phyloP scores from a whole-genome alignment of 2,113 vertebrate species.

The Dipodomys stephensi region DNA sequence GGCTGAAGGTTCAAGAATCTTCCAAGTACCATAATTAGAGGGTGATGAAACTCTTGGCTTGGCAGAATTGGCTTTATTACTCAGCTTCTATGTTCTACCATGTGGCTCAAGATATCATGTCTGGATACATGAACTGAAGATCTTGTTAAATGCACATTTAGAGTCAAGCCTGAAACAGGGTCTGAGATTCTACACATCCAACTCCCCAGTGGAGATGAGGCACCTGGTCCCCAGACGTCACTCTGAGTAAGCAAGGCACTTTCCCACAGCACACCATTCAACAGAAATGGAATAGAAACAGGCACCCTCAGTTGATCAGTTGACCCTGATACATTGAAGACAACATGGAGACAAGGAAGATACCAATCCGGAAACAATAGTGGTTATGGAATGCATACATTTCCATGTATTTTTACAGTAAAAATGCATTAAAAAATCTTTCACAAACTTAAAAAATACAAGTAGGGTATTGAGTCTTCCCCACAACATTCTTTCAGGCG shows the following conservation, averaged over 20 bases:
- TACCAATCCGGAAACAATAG: constrained; percentile 64
- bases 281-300: neutral
- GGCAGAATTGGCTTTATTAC: neutral
- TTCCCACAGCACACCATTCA: neutral
- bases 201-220: neutral
- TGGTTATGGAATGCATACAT: constrained; percentile 60
- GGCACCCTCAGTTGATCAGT: constrained; percentile 32
- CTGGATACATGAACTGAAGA: neutral
- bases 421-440: constrained; percentile 80
- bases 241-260: neutral
- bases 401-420: constrained; percentile 72
- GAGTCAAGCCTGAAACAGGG: neutral
- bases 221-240: neutral
- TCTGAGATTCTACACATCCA: neutral
- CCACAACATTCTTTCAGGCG: constrained; percentile 36
- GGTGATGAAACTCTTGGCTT: neutral
- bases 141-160: neutral
- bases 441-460: constrained; percentile 78
- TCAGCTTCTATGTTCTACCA: neutral
- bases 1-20: neutral
- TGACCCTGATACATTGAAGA: constrained; percentile 33
- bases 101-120: neutral
- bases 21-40: neutral
- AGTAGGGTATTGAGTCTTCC: constrained; percentile 58
- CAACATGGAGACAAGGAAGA: constrained; percentile 64